These are phyloP conservation scores for Phrynosoma blainvillii DNA, from an alignment of 2,113 vertebrate genomes.

Conservation along the genomic window DNA sequence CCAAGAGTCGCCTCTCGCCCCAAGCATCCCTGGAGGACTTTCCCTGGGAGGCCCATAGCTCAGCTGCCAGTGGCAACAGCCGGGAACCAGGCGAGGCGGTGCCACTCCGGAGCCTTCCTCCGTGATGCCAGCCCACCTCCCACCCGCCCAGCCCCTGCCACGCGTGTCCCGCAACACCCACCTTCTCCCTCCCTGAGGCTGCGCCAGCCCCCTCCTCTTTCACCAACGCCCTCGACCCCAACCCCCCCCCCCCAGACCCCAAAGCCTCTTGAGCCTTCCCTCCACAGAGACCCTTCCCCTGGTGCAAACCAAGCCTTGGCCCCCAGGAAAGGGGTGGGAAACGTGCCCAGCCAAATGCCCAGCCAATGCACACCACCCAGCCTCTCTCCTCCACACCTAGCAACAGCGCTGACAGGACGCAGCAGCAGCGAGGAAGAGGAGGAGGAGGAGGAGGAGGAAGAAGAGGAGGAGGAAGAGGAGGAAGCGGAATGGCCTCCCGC, in stretches of 20 bases:
- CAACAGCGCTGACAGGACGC: conserved; percentile 85
- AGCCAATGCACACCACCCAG: conserved; percentile 39
- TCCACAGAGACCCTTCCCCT: no score
- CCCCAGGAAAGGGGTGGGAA: background rate
- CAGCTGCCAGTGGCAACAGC: background rate
- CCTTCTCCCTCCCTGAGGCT: background rate
- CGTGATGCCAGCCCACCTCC: no score
- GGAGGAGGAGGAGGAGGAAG: conserved; percentile 51
- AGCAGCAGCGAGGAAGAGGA: conserved; percentile 63
- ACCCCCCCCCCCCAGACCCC: background rate
- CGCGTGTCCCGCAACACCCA: background rate
- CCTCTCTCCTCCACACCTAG: conserved; percentile 80
- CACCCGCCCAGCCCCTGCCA: background rate
- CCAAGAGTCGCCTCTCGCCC: background rate
- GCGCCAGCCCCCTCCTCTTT: background rate
- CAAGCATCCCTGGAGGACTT: no score
- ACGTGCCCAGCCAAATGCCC: no score
- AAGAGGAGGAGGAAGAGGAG: conserved; percentile 44
- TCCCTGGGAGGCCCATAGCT: background rate
- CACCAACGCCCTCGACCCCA: no score
- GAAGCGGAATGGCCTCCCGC: conserved; percentile 60
- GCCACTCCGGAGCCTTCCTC: background rate
- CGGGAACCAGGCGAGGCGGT: background rate
- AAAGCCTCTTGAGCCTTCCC: conserved; percentile 1
- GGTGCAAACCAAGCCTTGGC: background rate